Percentiles rank a stretch among this genome's conserved stretches.
Conservation (phyloP, 2,888 invertebrate genomes). For the Toxonevra muliebris region DNA sequence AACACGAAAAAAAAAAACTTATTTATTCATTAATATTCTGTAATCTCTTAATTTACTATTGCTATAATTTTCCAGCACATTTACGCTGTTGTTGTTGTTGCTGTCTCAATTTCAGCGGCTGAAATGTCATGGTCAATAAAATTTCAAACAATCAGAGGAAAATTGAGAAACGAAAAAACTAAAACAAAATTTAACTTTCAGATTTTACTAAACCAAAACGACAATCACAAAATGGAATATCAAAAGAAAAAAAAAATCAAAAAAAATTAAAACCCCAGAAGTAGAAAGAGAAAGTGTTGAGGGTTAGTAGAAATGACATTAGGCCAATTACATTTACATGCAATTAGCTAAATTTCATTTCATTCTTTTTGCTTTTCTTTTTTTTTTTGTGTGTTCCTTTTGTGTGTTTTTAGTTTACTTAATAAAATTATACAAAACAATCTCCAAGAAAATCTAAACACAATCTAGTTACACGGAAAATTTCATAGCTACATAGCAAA, state of each 20-base stretch:
- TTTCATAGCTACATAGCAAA: neutral
- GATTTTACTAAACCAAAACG: neutral
- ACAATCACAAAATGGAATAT: neutral
- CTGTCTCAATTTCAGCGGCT: neutral
- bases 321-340: conserved; percentile 22
- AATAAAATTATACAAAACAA: conserved; percentile 4
- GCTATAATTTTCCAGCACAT: neutral
- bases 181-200: no score
- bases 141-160: neutral
- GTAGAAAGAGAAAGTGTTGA: no score
- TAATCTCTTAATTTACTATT: no score
- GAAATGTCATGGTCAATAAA: conserved; percentile 7
- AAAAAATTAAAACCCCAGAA: no score
- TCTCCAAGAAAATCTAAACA: neutral
- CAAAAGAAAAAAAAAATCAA: neutral
- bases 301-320: neutral
- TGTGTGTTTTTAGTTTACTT: neutral
- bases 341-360: conserved; percentile 23
- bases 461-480: neutral
- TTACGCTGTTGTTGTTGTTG: no score
- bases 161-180: no score
- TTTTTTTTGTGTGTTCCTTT: no score
- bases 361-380: neutral
- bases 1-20: no score
- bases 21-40: no score